Evolutionary conservation across 1,140 invertebrate genomes (phyloP).

Genomic region (Drosophila obscura): DNA sequence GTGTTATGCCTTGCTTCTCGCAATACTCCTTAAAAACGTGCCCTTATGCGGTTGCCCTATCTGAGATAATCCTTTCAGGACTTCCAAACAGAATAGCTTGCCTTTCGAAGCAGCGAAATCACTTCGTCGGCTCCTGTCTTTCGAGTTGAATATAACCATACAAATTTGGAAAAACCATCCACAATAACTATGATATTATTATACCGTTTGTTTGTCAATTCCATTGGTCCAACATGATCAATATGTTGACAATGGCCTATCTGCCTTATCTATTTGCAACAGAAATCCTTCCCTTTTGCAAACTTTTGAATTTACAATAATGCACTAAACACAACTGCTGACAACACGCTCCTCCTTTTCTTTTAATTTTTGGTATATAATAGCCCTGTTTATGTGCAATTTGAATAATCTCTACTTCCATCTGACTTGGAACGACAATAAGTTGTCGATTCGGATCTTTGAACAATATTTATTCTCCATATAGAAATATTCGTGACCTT

Average conservation of each 20-base stretch:
- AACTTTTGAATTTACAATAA: background rate
- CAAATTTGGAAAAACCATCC: slow-evolving; percentile 28
- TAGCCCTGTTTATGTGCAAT: background rate
- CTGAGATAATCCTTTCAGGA: background rate
- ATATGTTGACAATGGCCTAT: slow-evolving; percentile 47
- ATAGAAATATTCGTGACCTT: background rate
- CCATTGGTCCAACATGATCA: slow-evolving; percentile 73
- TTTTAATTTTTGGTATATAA: slow-evolving; percentile 11
- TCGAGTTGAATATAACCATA: slow-evolving; percentile 18
- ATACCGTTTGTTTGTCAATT: slow-evolving; percentile 78
- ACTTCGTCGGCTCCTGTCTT: slow-evolving; percentile 24
- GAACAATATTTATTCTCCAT: background rate
- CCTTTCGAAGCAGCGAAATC: background rate
- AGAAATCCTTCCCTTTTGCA: background rate
- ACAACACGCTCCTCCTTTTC: slow-evolving; percentile 6
- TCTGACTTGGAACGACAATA: background rate
- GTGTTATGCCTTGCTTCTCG: no score
- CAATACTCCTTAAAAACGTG: background rate
- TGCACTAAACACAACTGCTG: slow-evolving; percentile 8
- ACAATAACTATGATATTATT: slow-evolving; percentile 80
- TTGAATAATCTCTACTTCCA: slow-evolving; percentile 8
- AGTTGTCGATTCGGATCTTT: slow-evolving; percentile 2
- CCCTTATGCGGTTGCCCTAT: no score
- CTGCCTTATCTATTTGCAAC: no score
- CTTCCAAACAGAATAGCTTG: slow-evolving; percentile 20